A percentile compares a stretch with the other conserved stretches of the same genome.
These are phyloP conservation scores for Oreohelix idahoensis DNA, from an alignment of 1,140 invertebrate genomes.

Conservation along the genomic window DNA sequence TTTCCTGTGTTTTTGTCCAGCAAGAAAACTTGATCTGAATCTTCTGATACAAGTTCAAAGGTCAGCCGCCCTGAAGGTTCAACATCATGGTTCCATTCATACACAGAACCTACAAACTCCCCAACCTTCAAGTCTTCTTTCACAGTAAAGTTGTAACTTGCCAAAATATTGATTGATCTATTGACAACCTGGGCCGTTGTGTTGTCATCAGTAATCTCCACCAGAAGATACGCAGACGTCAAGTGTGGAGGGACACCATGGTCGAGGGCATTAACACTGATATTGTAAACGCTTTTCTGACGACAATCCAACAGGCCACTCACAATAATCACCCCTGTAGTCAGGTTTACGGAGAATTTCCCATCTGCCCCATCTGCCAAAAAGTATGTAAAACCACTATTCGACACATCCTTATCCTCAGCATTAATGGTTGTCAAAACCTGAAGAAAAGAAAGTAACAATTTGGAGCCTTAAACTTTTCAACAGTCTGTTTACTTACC, in stretches of 20 bases:
- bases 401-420: too few species aligned
- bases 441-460: too few species aligned
- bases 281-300: too few species aligned
- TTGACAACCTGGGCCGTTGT: slow-evolving; percentile 39
- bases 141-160: slow-evolving; percentile 31
- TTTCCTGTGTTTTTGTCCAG: slow-evolving; percentile 43
- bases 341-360: too few species aligned
- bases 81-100: slow-evolving; percentile 46
- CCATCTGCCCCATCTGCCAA: too few species aligned
- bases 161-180: background rate
- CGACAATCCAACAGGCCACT: too few species aligned
- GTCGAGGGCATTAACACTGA: too few species aligned
- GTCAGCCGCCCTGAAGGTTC: slow-evolving; percentile 46
- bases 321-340: too few species aligned
- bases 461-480: too few species aligned
- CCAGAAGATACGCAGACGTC: background rate
- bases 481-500: too few species aligned
- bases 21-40: slow-evolving; percentile 38
- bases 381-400: too few species aligned
- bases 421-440: too few species aligned
- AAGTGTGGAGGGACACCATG: slow-evolving; percentile 50
- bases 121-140: slow-evolving; percentile 27
- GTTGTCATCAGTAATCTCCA: slow-evolving; percentile 47
- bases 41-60: slow-evolving; percentile 37
- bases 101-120: slow-evolving; percentile 18